Conservation (phyloP, 2,797 vertebrate genomes). For the Bradypodion pumilum region DNA sequence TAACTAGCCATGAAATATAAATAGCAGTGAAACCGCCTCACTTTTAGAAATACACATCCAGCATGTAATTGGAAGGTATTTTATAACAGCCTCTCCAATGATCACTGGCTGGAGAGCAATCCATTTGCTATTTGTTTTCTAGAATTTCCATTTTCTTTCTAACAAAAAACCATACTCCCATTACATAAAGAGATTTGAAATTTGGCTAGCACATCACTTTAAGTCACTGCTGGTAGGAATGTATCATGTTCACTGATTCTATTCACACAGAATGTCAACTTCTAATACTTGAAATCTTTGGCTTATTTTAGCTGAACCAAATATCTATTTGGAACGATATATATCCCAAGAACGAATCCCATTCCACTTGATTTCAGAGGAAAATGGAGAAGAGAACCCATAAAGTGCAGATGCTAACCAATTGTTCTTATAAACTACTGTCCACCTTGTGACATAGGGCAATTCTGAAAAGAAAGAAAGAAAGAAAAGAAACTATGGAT, state of each 20-base stretch:
- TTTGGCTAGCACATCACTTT: constrained; percentile 45
- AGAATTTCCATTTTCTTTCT: constrained; percentile 20
- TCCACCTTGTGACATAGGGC: not conserved
- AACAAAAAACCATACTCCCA: constrained; percentile 19
- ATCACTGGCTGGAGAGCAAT: constrained; percentile 34
- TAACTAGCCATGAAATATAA: constrained; percentile 56
- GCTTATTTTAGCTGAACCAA: not conserved
- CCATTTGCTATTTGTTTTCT: constrained; percentile 35
- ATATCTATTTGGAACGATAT: not conserved
- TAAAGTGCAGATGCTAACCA: not conserved
- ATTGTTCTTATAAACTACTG: not conserved
- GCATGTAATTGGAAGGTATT: constrained; percentile 23
- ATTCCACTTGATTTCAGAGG: not conserved
- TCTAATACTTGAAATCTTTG: not conserved
- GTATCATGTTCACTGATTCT: no score
- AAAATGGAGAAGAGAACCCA: not conserved
- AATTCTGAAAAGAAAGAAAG: not conserved
- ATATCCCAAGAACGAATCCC: not conserved
- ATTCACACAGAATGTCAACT: not conserved
- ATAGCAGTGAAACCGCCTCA: constrained; percentile 43
- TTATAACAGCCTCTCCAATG: constrained; percentile 40
- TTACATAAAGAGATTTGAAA: constrained; percentile 44
- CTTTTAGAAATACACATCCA: constrained; percentile 32
- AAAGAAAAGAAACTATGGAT: not conserved
- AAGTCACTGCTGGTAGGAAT: constrained; percentile 44